Evolutionary conservation across 2,888 invertebrate species (phyloP).

Genomic region (Leptinotarsa tumamoca): DNA sequence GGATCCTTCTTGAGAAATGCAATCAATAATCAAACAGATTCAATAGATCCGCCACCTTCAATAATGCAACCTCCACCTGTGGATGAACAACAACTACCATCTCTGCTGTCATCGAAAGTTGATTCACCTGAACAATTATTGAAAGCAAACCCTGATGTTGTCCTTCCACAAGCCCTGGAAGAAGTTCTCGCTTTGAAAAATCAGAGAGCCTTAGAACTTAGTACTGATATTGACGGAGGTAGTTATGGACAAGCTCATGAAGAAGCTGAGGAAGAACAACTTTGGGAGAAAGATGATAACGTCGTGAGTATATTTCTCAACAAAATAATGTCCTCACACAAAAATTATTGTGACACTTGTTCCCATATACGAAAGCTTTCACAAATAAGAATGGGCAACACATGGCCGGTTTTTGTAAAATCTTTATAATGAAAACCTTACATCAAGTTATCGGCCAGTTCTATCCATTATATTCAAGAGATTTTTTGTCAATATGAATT

Average conservation of each 20-base stretch:
- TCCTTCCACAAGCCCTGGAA: constrained; percentile 88
- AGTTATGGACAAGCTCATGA: constrained; percentile 37
- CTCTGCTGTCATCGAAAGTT: constrained; percentile 74
- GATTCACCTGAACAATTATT: constrained; percentile 75
- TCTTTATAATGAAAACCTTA: too few species aligned
- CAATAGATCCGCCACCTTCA: constrained; percentile 35
- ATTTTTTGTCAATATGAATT: too few species aligned
- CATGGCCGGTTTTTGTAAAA: too few species aligned
- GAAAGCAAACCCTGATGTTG: constrained; percentile 68
- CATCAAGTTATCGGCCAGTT: too few species aligned
- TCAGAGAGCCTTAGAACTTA: constrained; percentile 86
- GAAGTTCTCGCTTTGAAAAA: constrained; percentile 84
- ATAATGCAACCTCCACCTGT: constrained; percentile 45
- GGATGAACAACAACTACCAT: constrained; percentile 68
- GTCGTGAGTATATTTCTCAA: constrained; percentile 36
- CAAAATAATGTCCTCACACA: too few species aligned
- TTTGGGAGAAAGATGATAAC: constrained; percentile 62
- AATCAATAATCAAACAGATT: neutral
- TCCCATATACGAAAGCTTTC: too few species aligned
- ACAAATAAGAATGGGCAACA: too few species aligned
- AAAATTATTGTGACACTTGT: too few species aligned
- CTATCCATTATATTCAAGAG: too few species aligned
- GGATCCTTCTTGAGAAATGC: neutral
- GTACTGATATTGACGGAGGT: constrained; percentile 59
- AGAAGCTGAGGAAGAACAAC: constrained; percentile 48